Evolutionary conservation across 2,888 invertebrate genomes (phyloP), one percentile per base, ranked within the genome.

Genomic region (Antheraea assamensis): DNA sequence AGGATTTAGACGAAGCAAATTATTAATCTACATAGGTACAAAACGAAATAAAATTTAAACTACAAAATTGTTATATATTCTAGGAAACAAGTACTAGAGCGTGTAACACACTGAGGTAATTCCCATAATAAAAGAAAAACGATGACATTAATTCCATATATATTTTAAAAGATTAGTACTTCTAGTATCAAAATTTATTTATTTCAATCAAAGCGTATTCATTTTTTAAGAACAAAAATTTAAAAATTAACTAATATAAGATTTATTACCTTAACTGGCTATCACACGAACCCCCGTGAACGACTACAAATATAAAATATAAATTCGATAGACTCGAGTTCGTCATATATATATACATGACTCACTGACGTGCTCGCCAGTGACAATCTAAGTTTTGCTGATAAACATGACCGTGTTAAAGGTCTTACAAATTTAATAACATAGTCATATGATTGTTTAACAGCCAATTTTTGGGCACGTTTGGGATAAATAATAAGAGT

Each of bases 351-450:
- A 68, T 15, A 35, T 35, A 68, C 15, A 66, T 30, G 31, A 66
- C 19, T 31, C 66, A 19, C 13, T 66, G 19, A 66, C 66, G 31
- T 31, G 35, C 35, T 17, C 30, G 30, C 31, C 58, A 58, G 24
- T 10, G 4, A 8, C 35, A 35, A n/a, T 35, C 8, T 8, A 35
- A 35, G 3, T 68, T 68, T 68, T 68, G 7, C n/a, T 35, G 68
- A 68, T 35, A 68, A 68, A 68, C 10, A 17, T 30, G 27, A 8
- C n/a, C n/a, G 68, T 68, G 68, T 68, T 35, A 68, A 35, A 68
- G 68, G 68, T 68, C 68, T 35, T 68, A 10, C 8, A 68, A 68
- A 68, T n/a, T n/a, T 68, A 68, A 68, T 68, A 35, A 35, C 31
- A 68, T n/a, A 17, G 4, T 64, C 68, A 68, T 27, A 35, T 68